These are phyloP conservation scores for Nymphalis urticae DNA, from an alignment of 2,888 invertebrate species.

Conservation along the genomic window DNA sequence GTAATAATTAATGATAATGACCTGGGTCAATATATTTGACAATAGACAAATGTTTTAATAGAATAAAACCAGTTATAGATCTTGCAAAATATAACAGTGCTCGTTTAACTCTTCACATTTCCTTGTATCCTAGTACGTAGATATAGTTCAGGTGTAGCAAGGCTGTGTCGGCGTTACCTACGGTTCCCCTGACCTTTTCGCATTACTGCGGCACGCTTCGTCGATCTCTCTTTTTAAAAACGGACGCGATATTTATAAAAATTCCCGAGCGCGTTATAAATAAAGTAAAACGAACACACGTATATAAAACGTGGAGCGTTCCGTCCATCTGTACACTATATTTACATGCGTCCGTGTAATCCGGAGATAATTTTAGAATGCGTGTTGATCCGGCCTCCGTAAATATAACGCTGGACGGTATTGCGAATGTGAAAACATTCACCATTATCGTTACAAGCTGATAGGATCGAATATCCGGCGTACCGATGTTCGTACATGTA, in stretches of 20 bases:
- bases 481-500: conserved; percentile 19
- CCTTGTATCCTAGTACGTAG: too few species aligned
- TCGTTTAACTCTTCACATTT: too few species aligned
- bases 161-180: conserved; percentile 23
- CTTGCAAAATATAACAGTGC: too few species aligned
- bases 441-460: conserved; percentile 34
- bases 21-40: too few species aligned
- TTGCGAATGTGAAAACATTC: conserved; percentile 42
- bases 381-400: conserved; percentile 59
- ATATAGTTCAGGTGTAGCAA: neutral
- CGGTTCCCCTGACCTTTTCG: conserved; percentile 73
- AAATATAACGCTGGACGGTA: conserved; percentile 39
- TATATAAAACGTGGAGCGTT: conserved; percentile 43
- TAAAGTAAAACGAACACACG: conserved; percentile 45
- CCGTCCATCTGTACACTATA: conserved; percentile 57
- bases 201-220: conserved; percentile 54
- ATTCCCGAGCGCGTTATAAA: conserved; percentile 52
- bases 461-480: conserved; percentile 42
- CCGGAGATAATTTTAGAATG: conserved; percentile 60
- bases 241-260: conserved; percentile 51
- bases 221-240: conserved; percentile 59
- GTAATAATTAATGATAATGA: too few species aligned
- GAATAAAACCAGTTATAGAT: too few species aligned
- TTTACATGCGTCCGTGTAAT: conserved; percentile 56
- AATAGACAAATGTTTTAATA: too few species aligned